Percentiles rank a stretch among this genome's conserved stretches.
Conservation (phyloP, 1,140 invertebrate genomes). For the Dendroctonus valens region DNA sequence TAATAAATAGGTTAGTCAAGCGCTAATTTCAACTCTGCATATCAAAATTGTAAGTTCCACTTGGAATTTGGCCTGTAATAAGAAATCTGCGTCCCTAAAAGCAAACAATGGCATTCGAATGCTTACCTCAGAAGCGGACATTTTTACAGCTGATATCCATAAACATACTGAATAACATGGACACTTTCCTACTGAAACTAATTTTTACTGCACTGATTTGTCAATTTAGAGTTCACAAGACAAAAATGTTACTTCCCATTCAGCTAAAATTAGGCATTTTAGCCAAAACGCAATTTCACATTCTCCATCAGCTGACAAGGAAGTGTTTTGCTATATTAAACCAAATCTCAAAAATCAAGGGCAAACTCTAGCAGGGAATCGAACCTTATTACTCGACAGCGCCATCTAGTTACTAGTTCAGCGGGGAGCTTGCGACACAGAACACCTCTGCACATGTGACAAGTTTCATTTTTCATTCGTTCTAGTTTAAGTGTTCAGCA, state of each 20-base stretch:
- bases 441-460: too few species aligned
- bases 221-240: constrained; percentile 25
- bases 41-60: not conserved
- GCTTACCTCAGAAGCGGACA: constrained; percentile 34
- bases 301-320: constrained; percentile 44
- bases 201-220: constrained; percentile 11
- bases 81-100: not conserved
- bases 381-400: too few species aligned
- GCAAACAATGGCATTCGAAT: not conserved
- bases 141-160: constrained; percentile 45
- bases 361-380: not conserved
- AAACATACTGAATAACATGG: constrained; percentile 31
- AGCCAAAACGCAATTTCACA: constrained; percentile 41
- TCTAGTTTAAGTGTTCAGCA: too few species aligned
- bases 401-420: too few species aligned
- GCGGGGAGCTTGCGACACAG: too few species aligned
- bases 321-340: constrained; percentile 32
- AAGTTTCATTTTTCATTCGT: too few species aligned
- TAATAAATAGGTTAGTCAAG: not conserved
- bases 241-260: constrained; percentile 19
- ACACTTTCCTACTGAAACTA: constrained; percentile 5
- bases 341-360: constrained; percentile 10
- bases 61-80: not conserved
- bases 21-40: not conserved
- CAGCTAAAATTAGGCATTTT: constrained; percentile 39